Evolutionary conservation across 92 coral and sea anemone genomes (phyloP), one percentile per base, ranked within the genome.

Genomic region (Bergia sp.): DNA sequence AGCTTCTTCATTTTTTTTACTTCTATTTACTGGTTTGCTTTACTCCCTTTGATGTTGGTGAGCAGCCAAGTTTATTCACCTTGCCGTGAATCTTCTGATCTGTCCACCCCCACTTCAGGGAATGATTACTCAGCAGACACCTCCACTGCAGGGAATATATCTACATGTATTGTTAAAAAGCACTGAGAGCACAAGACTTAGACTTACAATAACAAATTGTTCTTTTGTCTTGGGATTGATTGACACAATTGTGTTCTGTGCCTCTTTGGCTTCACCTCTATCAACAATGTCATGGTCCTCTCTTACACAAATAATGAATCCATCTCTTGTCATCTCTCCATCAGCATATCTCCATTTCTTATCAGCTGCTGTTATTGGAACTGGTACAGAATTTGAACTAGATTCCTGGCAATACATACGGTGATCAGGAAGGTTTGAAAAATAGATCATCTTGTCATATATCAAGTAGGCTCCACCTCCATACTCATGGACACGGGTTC

Each of bases 381-480:
- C 5, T 36, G 84, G 84, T 13, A 80, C 41, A 21, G 86, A 76
- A 37, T 85, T 85, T 67, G 81, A 78, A 80, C 82, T 15, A 50
- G 88, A 80, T 80, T 92, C 90, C 83, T 96, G 99, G 55, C 91
- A 76, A 85, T 96, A 95, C 67, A 96, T 82, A 66, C 98, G 71
- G 74, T 96, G 98, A 57, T 96, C 99, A 82, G 89, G 67, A 77
- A 92, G 94, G 96, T 96, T 96, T 53, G 99, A 92, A 89, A 96
- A 96, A 88, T 93, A 96, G 76, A 96, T 90, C 40, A 82, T 91
- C 55, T 93, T 92, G 41, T 95, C 91, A 93, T 95, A 80, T 18
- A 96, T 96, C 85, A 96, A 89, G 75, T 92, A 93, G 20, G 99
- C 89, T 41, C 98, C 98, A 71, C 99, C 99, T 76, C 99, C 99